A percentile compares a stretch with the other conserved stretches of the same genome.
Evolutionary conservation across 2,888 invertebrate species (phyloP).

Genomic region (Lepas anatifera): DNA sequence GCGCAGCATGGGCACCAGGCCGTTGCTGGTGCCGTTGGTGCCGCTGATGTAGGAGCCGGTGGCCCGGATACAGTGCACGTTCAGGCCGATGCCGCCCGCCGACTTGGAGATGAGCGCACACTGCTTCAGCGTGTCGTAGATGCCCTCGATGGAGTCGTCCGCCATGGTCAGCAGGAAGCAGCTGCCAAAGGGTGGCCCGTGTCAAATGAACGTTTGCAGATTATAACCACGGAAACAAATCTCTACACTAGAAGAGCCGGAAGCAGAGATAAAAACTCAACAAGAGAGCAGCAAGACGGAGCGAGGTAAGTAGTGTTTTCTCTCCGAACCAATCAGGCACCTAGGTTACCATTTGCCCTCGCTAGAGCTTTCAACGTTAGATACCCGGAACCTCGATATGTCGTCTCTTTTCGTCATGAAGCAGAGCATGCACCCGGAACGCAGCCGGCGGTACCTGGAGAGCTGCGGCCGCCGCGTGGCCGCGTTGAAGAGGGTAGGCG

Average conservation of each 20-base stretch:
- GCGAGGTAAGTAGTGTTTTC: no score
- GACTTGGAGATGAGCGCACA: slow-evolving; percentile 94
- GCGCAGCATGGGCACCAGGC: slow-evolving; percentile 86
- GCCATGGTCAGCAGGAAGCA: slow-evolving; percentile 79
- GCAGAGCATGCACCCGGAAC: no score
- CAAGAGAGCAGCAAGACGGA: no score
- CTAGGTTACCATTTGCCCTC: no score
- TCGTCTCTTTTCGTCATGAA: no score
- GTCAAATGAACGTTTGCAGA: no score
- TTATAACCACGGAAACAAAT: no score
- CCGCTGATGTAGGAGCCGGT: slow-evolving; percentile 85
- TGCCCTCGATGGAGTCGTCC: slow-evolving; percentile 90
- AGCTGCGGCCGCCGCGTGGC: slow-evolving; percentile 83
- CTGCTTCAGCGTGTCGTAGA: slow-evolving; percentile 78
- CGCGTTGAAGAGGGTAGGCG: slow-evolving; percentile 92
- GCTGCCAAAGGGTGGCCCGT: not conserved
- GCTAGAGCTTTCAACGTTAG: no score
- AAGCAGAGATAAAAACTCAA: no score
- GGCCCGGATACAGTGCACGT: slow-evolving; percentile 88
- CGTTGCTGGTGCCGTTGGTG: slow-evolving; percentile 89
- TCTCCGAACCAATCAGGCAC: no score
- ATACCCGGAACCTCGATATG: no score
- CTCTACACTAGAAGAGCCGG: no score
- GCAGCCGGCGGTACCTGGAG: slow-evolving; percentile 59
- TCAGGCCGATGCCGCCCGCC: slow-evolving; percentile 94